Percentiles rank a stretch among this genome's conserved stretches.
Evolutionary conservation across 2,113 vertebrate species (phyloP).

Genomic region (Myrmophylax atrothorax): DNA sequence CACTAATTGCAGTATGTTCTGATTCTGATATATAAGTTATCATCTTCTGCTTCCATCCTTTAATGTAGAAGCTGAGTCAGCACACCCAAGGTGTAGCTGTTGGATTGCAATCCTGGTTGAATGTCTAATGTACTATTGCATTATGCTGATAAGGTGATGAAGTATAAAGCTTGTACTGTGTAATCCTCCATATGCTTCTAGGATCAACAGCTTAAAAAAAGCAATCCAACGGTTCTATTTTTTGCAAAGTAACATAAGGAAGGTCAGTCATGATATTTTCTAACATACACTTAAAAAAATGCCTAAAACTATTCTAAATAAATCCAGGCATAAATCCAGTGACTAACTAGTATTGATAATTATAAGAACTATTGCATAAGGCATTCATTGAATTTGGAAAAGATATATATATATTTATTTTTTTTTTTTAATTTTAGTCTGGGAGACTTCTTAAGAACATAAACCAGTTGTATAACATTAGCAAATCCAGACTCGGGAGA

Average conservation of each 20-base stretch:
- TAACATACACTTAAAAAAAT: neutral
- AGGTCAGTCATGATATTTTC: conserved; percentile 9
- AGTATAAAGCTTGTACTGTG: conserved; percentile 23
- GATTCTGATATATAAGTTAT: conserved; percentile 8
- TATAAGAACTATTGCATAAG: neutral
- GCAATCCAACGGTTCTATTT: neutral
- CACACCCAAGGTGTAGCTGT: neutral
- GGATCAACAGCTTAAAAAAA: conserved; percentile 40
- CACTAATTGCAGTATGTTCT: conserved; percentile 13
- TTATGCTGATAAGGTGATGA: conserved; percentile 51
- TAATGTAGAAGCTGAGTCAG: conserved; percentile 38
- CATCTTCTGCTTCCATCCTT: conserved; percentile 29
- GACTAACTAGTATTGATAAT: neutral
- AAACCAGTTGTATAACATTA: neutral
- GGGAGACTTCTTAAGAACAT: neutral
- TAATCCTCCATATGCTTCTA: conserved; percentile 56
- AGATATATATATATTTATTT: neutral
- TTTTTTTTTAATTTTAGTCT: neutral
- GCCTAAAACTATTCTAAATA: neutral
- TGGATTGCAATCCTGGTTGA: conserved; percentile 46
- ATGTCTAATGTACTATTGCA: conserved; percentile 24
- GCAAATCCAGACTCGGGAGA: neutral
- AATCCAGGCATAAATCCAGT: neutral
- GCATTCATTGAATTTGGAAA: neutral
- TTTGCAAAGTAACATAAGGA: neutral